Conservation (phyloP, 2,113 vertebrate genomes). For the Thunnus maccoyii region DNA sequence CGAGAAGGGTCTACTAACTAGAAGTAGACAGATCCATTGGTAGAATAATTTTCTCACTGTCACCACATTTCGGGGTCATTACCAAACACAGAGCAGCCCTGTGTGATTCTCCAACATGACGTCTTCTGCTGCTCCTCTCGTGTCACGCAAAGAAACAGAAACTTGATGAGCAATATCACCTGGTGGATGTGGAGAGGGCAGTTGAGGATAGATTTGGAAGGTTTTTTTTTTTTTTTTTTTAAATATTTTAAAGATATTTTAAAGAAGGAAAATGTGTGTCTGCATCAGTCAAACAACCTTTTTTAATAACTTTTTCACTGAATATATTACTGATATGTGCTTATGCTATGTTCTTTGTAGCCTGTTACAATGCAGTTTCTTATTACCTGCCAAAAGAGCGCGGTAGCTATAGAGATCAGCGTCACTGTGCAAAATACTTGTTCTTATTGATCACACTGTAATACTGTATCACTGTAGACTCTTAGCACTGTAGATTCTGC, state of each 20-base stretch:
- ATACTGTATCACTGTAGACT: conserved; percentile 58
- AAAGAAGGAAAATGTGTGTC: conserved; percentile 46
- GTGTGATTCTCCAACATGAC: conserved; percentile 49
- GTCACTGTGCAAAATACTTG: conserved; percentile 38
- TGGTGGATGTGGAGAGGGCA: conserved; percentile 21
- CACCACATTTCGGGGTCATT: conserved; percentile 69
- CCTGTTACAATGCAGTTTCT: conserved; percentile 24
- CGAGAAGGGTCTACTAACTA: conserved; percentile 58
- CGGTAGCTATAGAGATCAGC: conserved; percentile 26
- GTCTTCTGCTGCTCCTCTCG: conserved; percentile 35
- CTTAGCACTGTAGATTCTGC: conserved; percentile 53
- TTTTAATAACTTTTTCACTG: conserved; percentile 43
- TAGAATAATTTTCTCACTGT: conserved; percentile 65
- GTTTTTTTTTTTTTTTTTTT: conserved; percentile 22
- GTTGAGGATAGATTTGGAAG: conserved; percentile 32
- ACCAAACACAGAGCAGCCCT: conserved; percentile 32
- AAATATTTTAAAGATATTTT: conserved; percentile 53
- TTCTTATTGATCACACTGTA: conserved; percentile 56
- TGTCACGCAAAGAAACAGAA: conserved; percentile 19
- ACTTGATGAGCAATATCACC: conserved; percentile 25
- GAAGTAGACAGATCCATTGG: conserved; percentile 58
- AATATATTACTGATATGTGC: conserved; percentile 37
- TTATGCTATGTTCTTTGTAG: conserved; percentile 42
- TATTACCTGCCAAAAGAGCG: not conserved
- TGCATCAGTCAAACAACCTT: conserved; percentile 45